These are phyloP conservation scores for Scleropages formosus DNA, from an alignment of 2,797 vertebrate species.

Conservation along the genomic window DNA sequence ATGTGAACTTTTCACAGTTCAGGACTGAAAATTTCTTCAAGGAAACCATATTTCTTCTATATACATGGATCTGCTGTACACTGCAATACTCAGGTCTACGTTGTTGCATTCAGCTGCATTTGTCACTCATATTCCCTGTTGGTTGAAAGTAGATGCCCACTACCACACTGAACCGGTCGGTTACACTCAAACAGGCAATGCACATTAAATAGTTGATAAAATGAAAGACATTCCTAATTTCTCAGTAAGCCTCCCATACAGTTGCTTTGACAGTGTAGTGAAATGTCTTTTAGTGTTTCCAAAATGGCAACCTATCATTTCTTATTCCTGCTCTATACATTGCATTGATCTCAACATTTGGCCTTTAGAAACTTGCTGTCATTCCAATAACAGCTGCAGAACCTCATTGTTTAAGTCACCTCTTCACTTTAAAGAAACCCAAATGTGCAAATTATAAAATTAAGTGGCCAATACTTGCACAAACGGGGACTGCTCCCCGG, in stretches of 20 bases:
- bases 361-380: conserved; percentile 58
- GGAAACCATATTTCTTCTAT: background rate
- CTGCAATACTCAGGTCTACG: background rate
- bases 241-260: conserved; percentile 13
- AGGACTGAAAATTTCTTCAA: conserved; percentile 3
- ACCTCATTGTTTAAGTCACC: background rate
- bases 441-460: conserved; percentile 67
- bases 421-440: conserved; percentile 49
- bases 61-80: conserved; percentile 5
- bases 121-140: background rate
- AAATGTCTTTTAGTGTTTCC: conserved; percentile 79
- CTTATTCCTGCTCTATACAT: conserved; percentile 74
- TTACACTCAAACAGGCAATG: conserved; percentile 40
- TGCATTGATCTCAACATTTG: conserved; percentile 70
- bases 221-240: background rate
- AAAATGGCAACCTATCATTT: conserved; percentile 61
- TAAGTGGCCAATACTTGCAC: conserved; percentile 5
- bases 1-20: background rate
- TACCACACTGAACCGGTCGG: background rate
- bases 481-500: conserved; percentile 55
- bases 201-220: conserved; percentile 50
- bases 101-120: conserved; percentile 8
- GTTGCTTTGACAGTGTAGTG: conserved; percentile 58
- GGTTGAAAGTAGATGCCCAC: background rate
- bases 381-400: background rate